Percentiles rank a stretch among this genome's conserved stretches.
Evolutionary conservation across 2,888 invertebrate genomes (phyloP).

Genomic region (Portevinia maculata): DNA sequence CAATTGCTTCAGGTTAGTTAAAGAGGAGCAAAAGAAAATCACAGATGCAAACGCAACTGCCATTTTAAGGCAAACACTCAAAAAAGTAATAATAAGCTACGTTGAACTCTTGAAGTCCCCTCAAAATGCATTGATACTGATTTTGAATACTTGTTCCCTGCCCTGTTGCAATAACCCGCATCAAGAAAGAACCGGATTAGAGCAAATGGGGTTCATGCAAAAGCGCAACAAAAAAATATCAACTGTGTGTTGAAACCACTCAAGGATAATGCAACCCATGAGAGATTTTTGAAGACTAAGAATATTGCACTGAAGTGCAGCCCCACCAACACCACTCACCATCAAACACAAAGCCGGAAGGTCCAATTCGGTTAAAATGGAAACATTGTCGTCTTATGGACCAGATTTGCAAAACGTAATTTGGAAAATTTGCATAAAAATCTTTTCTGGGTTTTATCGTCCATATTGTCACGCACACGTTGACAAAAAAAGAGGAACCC

Average conservation of each 20-base stretch:
- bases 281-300: conserved; percentile 8
- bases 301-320: conserved; percentile 35
- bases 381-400: conserved; percentile 43
- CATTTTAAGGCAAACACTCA: conserved; percentile 22
- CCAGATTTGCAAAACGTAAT: conserved; percentile 40
- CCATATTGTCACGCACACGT: not conserved
- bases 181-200: too few species aligned
- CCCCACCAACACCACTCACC: not conserved
- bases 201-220: conserved; percentile 1
- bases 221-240: conserved; percentile 2
- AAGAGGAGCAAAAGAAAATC: not conserved
- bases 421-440: conserved; percentile 47
- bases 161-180: not conserved
- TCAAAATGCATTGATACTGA: conserved; percentile 28
- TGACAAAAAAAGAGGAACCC: not conserved
- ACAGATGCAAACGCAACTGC: not conserved
- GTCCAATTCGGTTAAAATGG: conserved; percentile 22
- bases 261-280: conserved; percentile 7
- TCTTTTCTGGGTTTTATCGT: conserved; percentile 41
- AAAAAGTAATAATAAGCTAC: conserved; percentile 49
- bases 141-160: conserved; percentile 15
- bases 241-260: conserved; percentile 32
- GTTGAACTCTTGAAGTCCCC: conserved; percentile 36
- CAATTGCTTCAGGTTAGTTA: not conserved
- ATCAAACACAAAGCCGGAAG: conserved; percentile 22